phyloP scores from a whole-genome alignment of 2,888 invertebrate genomes.

The Bimastos eiseni region DNA sequence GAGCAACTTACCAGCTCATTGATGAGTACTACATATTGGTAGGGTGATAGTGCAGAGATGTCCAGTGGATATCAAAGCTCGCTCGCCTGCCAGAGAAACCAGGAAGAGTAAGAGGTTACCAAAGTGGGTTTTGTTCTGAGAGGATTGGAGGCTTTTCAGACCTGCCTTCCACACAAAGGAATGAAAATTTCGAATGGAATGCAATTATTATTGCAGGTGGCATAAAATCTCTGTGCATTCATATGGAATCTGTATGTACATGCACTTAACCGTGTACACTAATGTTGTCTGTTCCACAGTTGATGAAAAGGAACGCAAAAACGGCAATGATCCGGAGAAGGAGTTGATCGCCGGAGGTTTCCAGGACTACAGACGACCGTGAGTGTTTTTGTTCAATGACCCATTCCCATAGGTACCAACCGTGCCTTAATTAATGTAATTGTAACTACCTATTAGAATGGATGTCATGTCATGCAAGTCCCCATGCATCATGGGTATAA shows the following conservation, averaged over 20 bases:
- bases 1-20: too few species aligned
- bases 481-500: too few species aligned
- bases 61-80: too few species aligned
- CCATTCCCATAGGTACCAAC: not conserved
- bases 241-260: too few species aligned
- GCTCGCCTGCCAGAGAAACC: too few species aligned
- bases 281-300: conserved; percentile 41
- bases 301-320: conserved; percentile 54
- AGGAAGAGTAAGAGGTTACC: too few species aligned
- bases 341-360: conserved; percentile 58
- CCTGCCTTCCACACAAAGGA: not conserved
- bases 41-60: too few species aligned
- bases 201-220: not conserved
- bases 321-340: conserved; percentile 53
- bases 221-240: not conserved
- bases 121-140: too few species aligned
- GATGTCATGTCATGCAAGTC: too few species aligned
- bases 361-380: conserved; percentile 58
- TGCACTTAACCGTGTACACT: not conserved
- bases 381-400: conserved; percentile 44
- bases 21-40: too few species aligned
- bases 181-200: not conserved
- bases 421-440: not conserved
- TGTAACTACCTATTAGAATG: not conserved
- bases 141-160: not conserved